Base-by-base conservation (phyloP, 1,140 invertebrate genomes). In the Gonioctena quinquepunctata region DNA sequence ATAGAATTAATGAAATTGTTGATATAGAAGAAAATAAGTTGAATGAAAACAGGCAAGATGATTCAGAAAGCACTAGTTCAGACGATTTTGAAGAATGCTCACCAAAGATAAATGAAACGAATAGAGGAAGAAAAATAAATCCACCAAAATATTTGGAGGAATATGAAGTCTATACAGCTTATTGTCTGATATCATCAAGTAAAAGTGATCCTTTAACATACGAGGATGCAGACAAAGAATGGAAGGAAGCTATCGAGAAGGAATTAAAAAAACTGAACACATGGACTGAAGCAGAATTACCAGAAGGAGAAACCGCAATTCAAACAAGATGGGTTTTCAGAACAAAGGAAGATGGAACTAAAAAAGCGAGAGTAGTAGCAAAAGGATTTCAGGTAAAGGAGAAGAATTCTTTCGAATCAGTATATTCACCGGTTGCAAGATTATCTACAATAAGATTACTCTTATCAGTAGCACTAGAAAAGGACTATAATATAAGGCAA, bases 311-410 rank as follows among this genome's bases (percentile, higher is more conserved):
- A 25, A 65, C 11, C 16, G 63, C 63, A 19, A 65, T 65, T 21
- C 6, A 65, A 52, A 65, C 63, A 7, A 49, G 25, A 50, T 65
- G 63, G 63, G 48, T 50, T 7, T 65, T 52, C 25, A 16, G 48
- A 8, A 65, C 22, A 4, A 65, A 65, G 33, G 63, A 65, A 52
- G 48, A 65, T 65, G 28, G 63, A 2, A 65, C 21, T 22, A 50
- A 42, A 19, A 65, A 65, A 52, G 63, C 63, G 3, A 65, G 28
- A 50, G 22, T 65, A 22, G 63, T 65, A 21, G 63, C 48, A 25
- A 65, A 65, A 52, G 63, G 48, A 27, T 65, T 65, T 25, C 63
- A 65, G 22, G 6, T 54, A 4, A n/a, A 49, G 42, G 48, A 65
- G 33, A 42, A 65, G 48, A 52, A 26, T 52, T 49, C 6, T 23